Percentiles rank a stretch among this genome's conserved stretches.
Conservation (phyloP, 2,888 invertebrate species). For the Melieria picta region DNA sequence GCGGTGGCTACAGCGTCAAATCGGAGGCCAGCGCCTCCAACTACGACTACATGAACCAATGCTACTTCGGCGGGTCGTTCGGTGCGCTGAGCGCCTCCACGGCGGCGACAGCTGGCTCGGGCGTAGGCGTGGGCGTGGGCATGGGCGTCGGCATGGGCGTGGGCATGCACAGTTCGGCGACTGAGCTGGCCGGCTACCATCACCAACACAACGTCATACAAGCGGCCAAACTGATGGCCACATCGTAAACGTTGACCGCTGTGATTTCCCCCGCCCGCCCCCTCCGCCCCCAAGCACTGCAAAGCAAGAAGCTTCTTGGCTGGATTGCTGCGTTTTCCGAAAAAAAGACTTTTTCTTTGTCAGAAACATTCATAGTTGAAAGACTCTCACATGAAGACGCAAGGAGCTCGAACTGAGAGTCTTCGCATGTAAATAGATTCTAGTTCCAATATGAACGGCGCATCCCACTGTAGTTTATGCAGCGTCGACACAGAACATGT, state of each 20-base stretch:
- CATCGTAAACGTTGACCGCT: conserved; percentile 70
- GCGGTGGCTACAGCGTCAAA: conserved; percentile 52
- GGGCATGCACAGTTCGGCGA: conserved; percentile 48
- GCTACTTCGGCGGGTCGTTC: conserved; percentile 65
- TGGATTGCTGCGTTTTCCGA: not conserved
- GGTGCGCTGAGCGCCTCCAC: conserved; percentile 58
- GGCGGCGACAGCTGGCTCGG: conserved; percentile 52
- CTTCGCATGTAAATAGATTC: too few relatives aligned
- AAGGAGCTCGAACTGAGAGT: too few relatives aligned
- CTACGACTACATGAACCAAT: conserved; percentile 66
- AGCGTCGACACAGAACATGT: too few relatives aligned
- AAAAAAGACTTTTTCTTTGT: not conserved
- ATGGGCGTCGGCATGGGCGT: conserved; percentile 57
- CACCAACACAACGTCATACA: conserved; percentile 88
- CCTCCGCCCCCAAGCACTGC: not conserved
- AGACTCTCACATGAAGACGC: too few relatives aligned
- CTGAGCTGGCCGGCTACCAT: conserved; percentile 67
- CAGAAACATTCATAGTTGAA: too few relatives aligned
- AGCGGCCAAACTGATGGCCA: conserved; percentile 85
- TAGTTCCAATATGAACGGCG: too few relatives aligned
- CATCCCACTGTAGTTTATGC: too few relatives aligned
- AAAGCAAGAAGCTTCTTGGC: conserved; percentile 4
- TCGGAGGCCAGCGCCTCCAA: conserved; percentile 64
- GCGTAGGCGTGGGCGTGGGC: conserved; percentile 50
- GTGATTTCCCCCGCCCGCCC: not conserved